Evolutionary conservation across 2,797 vertebrate genomes (phyloP).

Genomic region (Spheniscus humboldti): DNA sequence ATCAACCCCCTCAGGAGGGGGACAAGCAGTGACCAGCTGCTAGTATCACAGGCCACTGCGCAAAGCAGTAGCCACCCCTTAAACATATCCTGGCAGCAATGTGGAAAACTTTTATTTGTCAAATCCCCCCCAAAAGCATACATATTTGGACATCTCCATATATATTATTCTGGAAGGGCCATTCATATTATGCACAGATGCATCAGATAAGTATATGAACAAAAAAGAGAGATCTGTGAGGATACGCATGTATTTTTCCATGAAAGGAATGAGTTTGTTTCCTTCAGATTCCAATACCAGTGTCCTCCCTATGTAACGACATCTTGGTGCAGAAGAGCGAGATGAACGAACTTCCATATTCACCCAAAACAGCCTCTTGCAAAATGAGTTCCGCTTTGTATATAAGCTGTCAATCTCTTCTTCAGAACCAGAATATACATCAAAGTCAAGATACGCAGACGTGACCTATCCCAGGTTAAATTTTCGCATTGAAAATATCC

Average conservation of each 20-base stretch:
- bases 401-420: background rate
- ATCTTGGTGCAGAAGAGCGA: background rate
- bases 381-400: background rate
- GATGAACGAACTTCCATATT: background rate
- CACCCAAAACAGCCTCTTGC: background rate
- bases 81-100: fast-evolving
- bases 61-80: background rate
- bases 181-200: background rate
- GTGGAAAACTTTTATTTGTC: background rate
- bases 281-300: background rate
- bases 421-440: background rate
- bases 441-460: background rate
- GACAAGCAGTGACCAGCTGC: background rate
- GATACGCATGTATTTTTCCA: background rate
- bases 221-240: background rate
- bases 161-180: background rate
- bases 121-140: background rate
- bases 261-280: background rate
- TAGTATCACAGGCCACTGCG: background rate
- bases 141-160: background rate
- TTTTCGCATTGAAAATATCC: background rate
- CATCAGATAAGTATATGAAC: background rate
- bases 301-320: fast-evolving
- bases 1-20: background rate
- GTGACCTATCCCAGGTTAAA: background rate